Percentiles rank a stretch among this genome's conserved stretches.
These are phyloP conservation scores for Nettapus auritus DNA, from an alignment of 2,113 vertebrate genomes.

Conservation along the genomic window DNA sequence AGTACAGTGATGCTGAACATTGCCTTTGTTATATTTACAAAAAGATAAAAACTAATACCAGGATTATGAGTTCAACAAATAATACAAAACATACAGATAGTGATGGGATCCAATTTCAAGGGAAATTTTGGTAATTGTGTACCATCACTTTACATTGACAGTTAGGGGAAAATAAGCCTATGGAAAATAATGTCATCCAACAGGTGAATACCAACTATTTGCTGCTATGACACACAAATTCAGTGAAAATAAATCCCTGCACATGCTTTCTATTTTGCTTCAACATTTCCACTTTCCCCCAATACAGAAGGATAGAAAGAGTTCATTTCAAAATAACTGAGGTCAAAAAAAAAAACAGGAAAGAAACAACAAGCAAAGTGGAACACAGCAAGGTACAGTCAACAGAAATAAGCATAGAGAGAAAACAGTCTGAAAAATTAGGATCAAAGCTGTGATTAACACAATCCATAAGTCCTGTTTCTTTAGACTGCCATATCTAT, in stretches of 20 bases:
- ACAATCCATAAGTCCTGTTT: not conserved
- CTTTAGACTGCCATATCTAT: not conserved
- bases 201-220: not conserved
- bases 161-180: not conserved
- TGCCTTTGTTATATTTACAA: not conserved
- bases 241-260: not conserved
- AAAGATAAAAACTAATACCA: not conserved
- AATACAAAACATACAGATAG: too few species aligned
- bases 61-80: not conserved
- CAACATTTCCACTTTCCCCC: not conserved
- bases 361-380: not conserved
- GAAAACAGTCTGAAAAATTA: not conserved
- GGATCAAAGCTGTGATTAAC: not conserved
- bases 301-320: not conserved
- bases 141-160: not conserved
- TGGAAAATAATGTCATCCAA: not conserved
- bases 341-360: accelerated
- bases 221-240: not conserved
- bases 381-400: not conserved
- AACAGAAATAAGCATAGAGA: not conserved
- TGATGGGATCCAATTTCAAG: not conserved
- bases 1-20: not conserved
- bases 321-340: not conserved
- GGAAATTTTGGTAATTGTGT: not conserved
- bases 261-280: not conserved